These are phyloP conservation scores for western clawed frog (Xenopus tropicalis) DNA, from an alignment of 2,113 vertebrate genomes.

Conservation along the genomic window DNA sequence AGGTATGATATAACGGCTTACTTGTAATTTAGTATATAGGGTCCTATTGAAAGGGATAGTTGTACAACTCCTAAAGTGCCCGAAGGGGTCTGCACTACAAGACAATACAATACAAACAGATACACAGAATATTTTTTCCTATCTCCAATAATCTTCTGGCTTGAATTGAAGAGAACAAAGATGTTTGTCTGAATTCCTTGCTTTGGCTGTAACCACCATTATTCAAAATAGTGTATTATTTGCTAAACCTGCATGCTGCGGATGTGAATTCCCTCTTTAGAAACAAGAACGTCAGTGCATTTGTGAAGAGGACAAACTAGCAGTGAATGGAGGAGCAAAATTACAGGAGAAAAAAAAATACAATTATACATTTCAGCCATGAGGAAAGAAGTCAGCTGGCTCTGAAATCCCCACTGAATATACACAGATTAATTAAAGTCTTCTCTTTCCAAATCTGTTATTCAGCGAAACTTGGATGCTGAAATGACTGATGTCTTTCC, in stretches of 20 bases:
- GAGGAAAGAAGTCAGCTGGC: constrained; percentile 70
- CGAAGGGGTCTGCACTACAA: no score
- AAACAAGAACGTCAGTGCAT: constrained; percentile 55
- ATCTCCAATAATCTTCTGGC: no score
- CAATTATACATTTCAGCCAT: constrained; percentile 67
- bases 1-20: no score
- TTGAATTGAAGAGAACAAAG: background rate
- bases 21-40: no score
- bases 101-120: no score
- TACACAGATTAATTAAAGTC: constrained; percentile 74
- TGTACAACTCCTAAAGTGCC: no score
- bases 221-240: background rate
- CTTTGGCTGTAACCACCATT: background rate
- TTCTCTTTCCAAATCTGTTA: constrained; percentile 73
- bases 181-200: background rate
- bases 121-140: no score
- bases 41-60: no score
- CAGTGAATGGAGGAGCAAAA: constrained; percentile 51
- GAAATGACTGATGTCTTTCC: constrained; percentile 64
- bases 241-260: background rate
- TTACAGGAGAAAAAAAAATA: constrained; percentile 36
- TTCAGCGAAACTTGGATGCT: constrained; percentile 71
- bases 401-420: constrained; percentile 71
- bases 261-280: constrained; percentile 44
- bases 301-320: constrained; percentile 60